A percentile compares a stretch with the other conserved stretches of the same genome.
Conservation (phyloP, 2,113 vertebrate species). For the Semnopithecus entellus region DNA sequence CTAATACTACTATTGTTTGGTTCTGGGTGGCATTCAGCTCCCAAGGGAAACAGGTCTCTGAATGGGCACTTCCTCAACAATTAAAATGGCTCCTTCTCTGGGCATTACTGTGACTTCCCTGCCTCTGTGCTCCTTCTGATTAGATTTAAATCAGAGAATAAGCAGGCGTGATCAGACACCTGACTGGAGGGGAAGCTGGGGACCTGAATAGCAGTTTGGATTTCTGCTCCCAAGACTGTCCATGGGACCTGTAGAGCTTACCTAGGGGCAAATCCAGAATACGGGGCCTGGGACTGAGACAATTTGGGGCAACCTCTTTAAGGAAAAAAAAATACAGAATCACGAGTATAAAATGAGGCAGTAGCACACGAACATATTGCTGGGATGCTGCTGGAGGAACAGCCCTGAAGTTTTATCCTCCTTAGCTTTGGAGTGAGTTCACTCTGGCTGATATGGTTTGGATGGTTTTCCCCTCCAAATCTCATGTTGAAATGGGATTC, state of each 20-base stretch:
- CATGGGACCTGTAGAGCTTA: background rate
- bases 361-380: background rate
- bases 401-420: background rate
- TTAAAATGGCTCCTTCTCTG: background rate
- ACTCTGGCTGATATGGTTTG: no score
- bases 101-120: background rate
- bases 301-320: background rate
- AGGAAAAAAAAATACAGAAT: background rate
- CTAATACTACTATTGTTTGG: background rate
- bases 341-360: background rate
- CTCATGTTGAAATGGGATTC: no score
- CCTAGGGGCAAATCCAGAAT: background rate
- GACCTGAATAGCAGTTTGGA: background rate
- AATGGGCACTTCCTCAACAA: background rate
- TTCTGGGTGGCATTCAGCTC: background rate
- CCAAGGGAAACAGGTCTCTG: background rate
- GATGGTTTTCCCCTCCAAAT: no score
- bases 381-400: background rate
- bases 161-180: background rate
- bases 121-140: background rate
- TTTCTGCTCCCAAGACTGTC: background rate
- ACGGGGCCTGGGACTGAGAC: background rate
- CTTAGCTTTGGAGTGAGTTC: background rate
- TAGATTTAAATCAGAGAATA: background rate
- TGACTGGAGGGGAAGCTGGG: background rate